Evolutionary conservation across 1,140 invertebrate species (phyloP).

Genomic region (Monochamus saltuarius): DNA sequence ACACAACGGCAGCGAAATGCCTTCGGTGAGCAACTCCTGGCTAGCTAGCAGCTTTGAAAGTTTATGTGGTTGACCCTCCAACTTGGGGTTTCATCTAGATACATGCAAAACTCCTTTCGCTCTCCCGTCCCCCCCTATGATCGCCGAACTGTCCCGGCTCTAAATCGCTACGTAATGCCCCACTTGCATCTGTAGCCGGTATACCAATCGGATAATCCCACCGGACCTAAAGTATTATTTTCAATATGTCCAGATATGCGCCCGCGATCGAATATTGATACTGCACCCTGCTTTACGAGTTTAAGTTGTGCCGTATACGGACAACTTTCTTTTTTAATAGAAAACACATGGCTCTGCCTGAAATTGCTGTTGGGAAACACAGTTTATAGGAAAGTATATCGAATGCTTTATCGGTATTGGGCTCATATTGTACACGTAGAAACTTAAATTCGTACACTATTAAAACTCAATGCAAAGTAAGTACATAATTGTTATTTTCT

Average conservation of each 20-base stretch:
- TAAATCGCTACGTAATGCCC: constrained; percentile 26
- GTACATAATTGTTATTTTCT: too few species aligned
- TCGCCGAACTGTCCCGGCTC: constrained; percentile 17
- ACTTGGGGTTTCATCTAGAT: constrained; percentile 44
- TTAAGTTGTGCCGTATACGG: constrained; percentile 11
- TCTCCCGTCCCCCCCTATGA: constrained; percentile 19
- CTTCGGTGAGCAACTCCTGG: constrained; percentile 44
- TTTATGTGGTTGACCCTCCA: constrained; percentile 53
- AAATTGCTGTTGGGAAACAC: too few species aligned
- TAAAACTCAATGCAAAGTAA: too few species aligned
- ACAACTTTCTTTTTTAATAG: too few species aligned
- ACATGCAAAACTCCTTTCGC: constrained; percentile 49
- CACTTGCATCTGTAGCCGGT: constrained; percentile 21
- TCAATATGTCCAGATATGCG: constrained; percentile 29
- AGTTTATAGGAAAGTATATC: too few species aligned
- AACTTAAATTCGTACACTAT: too few species aligned
- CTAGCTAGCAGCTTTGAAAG: constrained; percentile 49
- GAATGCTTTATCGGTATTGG: too few species aligned
- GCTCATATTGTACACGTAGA: too few species aligned
- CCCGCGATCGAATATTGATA: constrained; percentile 26
- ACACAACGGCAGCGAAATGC: constrained; percentile 36
- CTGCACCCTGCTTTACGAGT: constrained; percentile 27
- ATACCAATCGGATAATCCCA: constrained; percentile 20
- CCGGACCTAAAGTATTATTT: constrained; percentile 21
- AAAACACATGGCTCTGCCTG: too few species aligned